A percentile compares a stretch with the other conserved stretches of the same genome.
Conservation (phyloP, 1,140 invertebrate species). For the Belonocnema kinseyi region DNA sequence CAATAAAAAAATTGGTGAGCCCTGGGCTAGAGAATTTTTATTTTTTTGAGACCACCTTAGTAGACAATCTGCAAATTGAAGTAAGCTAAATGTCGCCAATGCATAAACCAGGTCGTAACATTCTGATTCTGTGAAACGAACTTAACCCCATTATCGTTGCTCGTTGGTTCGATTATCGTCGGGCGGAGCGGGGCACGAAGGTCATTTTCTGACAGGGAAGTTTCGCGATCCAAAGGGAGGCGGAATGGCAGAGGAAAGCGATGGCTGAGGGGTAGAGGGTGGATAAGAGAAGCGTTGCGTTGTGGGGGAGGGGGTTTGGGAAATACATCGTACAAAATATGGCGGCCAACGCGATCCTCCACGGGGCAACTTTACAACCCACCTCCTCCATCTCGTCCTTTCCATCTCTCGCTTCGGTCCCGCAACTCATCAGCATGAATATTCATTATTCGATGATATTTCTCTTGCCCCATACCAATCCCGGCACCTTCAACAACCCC, state of each 20-base stretch:
- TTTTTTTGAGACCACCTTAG: background rate
- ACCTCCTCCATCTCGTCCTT: constrained; percentile 61
- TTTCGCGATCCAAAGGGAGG: constrained; percentile 52
- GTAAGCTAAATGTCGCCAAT: background rate
- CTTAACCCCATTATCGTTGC: constrained; percentile 26
- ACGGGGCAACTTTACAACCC: constrained; percentile 73
- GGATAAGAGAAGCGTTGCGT: constrained; percentile 52
- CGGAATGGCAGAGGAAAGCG: constrained; percentile 56
- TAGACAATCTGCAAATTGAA: background rate
- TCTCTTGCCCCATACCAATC: constrained; percentile 64
- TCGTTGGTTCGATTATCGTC: constrained; percentile 38
- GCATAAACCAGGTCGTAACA: background rate
- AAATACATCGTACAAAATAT: constrained; percentile 73
- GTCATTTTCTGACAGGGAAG: constrained; percentile 51
- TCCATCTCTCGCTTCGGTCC: constrained; percentile 66
- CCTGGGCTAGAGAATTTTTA: no score
- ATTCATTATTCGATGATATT: constrained; percentile 77
- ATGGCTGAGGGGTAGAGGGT: constrained; percentile 46
- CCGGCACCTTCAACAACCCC: constrained; percentile 49
- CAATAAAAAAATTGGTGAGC: no score
- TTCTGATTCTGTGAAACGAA: constrained; percentile 9
- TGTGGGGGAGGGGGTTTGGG: constrained; percentile 46
- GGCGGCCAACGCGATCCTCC: constrained; percentile 71
- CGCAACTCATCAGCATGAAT: constrained; percentile 75
- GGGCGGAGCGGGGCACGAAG: constrained; percentile 38